A percentile compares a stretch with the other conserved stretches of the same genome.
phyloP scores from a whole-genome alignment of 2,113 vertebrate species.

The Vireo altiloquus region DNA sequence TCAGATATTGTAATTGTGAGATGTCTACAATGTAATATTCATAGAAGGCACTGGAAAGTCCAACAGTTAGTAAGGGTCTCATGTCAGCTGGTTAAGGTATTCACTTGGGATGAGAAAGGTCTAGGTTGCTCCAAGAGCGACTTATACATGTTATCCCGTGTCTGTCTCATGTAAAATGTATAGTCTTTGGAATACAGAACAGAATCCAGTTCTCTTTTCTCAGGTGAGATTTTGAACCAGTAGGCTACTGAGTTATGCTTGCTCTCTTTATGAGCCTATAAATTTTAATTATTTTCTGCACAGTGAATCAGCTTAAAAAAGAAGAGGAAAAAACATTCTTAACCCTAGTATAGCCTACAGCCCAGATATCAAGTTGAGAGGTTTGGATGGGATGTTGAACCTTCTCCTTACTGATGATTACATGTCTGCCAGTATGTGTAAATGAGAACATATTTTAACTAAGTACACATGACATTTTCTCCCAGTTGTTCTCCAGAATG shows the following conservation, averaged over 20 bases:
- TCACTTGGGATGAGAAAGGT: not conserved
- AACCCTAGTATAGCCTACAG: not conserved
- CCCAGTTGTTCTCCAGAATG: not conserved
- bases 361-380: not conserved
- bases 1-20: not conserved
- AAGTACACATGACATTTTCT: not conserved
- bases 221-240: conserved; percentile 2
- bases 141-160: not conserved
- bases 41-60: not conserved
- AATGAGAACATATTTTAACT: not conserved
- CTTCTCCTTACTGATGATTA: not conserved
- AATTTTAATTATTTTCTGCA: not conserved
- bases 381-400: not conserved
- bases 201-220: not conserved
- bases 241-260: not conserved
- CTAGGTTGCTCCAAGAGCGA: not conserved
- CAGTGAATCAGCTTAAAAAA: not conserved
- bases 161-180: conserved; percentile 8
- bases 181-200: not conserved
- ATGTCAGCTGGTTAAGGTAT: not conserved
- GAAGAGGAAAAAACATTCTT: not conserved
- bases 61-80: not conserved
- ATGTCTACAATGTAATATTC: not conserved
- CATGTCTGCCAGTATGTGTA: not conserved
- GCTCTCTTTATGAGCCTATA: not conserved